Evolutionary conservation across 2,888 invertebrate species (phyloP), one percentile per base, ranked within the genome.

Genomic region (Horisme vitalbata): DNA sequence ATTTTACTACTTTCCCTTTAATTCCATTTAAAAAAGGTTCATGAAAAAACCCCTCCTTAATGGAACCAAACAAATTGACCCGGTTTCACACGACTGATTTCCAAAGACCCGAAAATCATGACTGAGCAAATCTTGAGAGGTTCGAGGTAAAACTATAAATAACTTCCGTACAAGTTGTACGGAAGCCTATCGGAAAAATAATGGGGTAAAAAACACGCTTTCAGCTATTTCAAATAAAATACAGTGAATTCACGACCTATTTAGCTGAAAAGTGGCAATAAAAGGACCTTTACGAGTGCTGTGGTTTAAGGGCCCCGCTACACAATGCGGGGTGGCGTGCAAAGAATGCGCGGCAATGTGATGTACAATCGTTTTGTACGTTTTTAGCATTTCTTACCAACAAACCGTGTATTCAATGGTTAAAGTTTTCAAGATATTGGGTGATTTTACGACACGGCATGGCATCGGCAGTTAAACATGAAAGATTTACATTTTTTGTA

Each of bases 181-280:
- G 3, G n/a, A 30, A 36, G 23, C 23, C 20, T 20, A 41, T 32
- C 18, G 20, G 28, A 30, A 28, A 33, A 45, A 32, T 31, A 33
- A 23, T 30, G 9, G 11, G 11, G 7, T 2, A 20, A 38, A 45
- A 34, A 10, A 45, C 24, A 37, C 28, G 24, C 12, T 23, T 30
- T 38, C 38, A 45, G 45, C 45, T 20, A 11, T 33, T 28, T n/a
- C 33, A 33, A 45, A 34, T 45, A 38, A 38, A 44, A 45, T 45
- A 45, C 33, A 32, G 33, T 27, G 11, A 32, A 45, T 38, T 45
- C 45, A 45, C 45, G 45, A 30, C 23, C 38, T 38, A 38, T 45
- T 38, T 45, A 38, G 33, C 30, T 38, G 23, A 34, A 30, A 38
- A 38, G 45, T 38, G 45, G 32, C 21, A 33, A 12, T 45, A 38